Base-by-base conservation (phyloP, 2,113 vertebrate genomes). In the Platanista minor region DNA sequence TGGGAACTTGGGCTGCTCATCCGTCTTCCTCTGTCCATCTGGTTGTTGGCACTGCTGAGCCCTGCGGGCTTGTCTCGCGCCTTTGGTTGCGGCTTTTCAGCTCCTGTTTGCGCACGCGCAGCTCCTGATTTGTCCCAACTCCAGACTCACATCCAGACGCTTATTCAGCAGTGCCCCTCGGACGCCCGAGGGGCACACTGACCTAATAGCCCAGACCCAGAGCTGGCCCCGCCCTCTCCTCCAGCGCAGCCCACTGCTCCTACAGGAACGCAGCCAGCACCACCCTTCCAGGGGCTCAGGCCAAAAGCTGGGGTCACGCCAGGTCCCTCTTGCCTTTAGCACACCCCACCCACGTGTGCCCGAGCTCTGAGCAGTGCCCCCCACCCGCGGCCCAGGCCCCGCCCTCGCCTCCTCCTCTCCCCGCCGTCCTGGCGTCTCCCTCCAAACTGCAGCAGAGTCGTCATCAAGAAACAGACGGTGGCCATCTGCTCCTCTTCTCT, bases 281-380 rank as follows among this genome's bases (percentile, higher is more conserved):
- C 17, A 11, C 25, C 57, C 23, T 75, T 72, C 46, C 33, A n/a
- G 10, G 21, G 36, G 1, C 23, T 20, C n/a, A 27, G 54, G 29
- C 49, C 57, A 46, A 31, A 31, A 14, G 25, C 66, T 20, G 11
- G 57, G 20, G 5, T 67, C 18, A 1, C 39, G 25, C 29, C 52
- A 36, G 46, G 29, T 33, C 23, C 41, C 33, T n/a, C 14, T 66
- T n/a, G 15, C 6, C 74, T 36, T 41, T 12, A 20, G 2, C 20
- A 33, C 0, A 1, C 14, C 52, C 52, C 14, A 0, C 46, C 23
- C 27, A 4, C 6, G 2, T 27, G 25, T 9, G 5, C 27, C 39
- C 27, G 0, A 2, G 1, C 36, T n/a, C 61, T 41, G 27, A 13
- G 46, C 3, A 8, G 36, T 17, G 15, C 15, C 49, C 46, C 12